Evolutionary conservation across 2,113 vertebrate genomes (phyloP), one percentile per base, ranked within the genome.

Genomic region (Cyprinodon tularosa): DNA sequence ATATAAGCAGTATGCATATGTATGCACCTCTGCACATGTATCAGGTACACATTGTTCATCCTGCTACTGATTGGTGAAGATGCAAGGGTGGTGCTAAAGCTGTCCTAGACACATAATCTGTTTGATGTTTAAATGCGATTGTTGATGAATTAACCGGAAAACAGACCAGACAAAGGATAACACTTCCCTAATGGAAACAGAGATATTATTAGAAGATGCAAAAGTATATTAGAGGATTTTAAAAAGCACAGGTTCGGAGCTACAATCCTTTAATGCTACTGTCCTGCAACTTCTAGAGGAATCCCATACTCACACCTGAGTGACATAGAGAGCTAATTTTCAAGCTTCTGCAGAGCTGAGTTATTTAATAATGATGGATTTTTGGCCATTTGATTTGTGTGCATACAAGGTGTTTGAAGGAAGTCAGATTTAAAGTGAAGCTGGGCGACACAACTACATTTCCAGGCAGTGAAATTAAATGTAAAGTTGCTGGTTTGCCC

Each of bases 201-300:
- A 13, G 44, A 61, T 65, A 3, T 70, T 57, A 67, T 77, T 69
- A 57, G 22, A 48, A 63, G 66, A 62, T 74, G 12, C 71, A 59
- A 13, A 66, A 45, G 42, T 0, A 20, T 22, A 12, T 65, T 50
- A 42, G 44, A 59, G 11, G 15, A 60, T 20, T 6, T 22, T 72
- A 42, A 15, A 37, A 75, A 66, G 36, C 14, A 8, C 0, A 3
- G 7, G 20, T 62, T 20, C 50, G 8, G 7, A 10, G 10, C 17
- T 57, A 6, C 50, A 17, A 9, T 57, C 20, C 50, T n/a, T 20
- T 7, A n/a, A 17, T 20, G 15, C 15, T 6, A 17, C 5, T 53
- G 7, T 53, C 48, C 15, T 20, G 50, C 17, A 2, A n/a, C 8
- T 57, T 53, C 17, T 20, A 53, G 48, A 57, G 9, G 0, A 15